These are phyloP conservation scores for Phalera bucephala DNA, from an alignment of 2,888 invertebrate genomes.

Conservation along the genomic window DNA sequence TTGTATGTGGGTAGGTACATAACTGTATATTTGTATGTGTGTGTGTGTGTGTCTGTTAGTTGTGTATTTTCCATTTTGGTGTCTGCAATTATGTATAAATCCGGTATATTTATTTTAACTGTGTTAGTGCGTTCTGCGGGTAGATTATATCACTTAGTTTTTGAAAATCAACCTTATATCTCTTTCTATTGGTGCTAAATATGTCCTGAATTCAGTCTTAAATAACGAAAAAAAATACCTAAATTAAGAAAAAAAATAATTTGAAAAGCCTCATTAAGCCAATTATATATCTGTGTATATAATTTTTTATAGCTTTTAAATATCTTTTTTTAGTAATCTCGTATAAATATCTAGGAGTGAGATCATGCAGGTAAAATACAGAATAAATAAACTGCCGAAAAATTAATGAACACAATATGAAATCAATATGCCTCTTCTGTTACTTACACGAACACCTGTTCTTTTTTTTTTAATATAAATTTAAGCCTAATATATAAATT, in stretches of 20 bases:
- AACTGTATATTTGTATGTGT: constrained; percentile 29
- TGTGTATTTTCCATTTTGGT: constrained; percentile 18
- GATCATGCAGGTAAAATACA: constrained; percentile 79
- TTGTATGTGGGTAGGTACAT: constrained; percentile 27
- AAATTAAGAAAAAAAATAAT: constrained; percentile 64
- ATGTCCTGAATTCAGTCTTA: constrained; percentile 73
- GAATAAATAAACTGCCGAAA: constrained; percentile 79
- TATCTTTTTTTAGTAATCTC: constrained; percentile 78
- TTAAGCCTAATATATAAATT: constrained; percentile 83
- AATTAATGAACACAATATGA: constrained; percentile 76
- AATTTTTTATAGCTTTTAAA: constrained; percentile 62
- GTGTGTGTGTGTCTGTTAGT: constrained; percentile 25
- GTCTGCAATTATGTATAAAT: constrained; percentile 22
- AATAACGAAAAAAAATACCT: constrained; percentile 64
- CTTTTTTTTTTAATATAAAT: constrained; percentile 72
- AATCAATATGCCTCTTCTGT: constrained; percentile 80
- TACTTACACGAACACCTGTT: constrained; percentile 73
- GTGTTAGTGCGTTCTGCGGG: constrained; percentile 66
- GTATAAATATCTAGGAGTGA: constrained; percentile 81
- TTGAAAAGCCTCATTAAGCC: constrained; percentile 79
- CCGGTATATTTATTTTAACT: constrained; percentile 44
- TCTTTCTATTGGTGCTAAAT: constrained; percentile 72
- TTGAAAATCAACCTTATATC: constrained; percentile 43
- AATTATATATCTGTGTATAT: constrained; percentile 77
- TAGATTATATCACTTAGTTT: constrained; percentile 30